phyloP scores from a whole-genome alignment of 2,113 vertebrate species.

The Mustela lutreola region DNA sequence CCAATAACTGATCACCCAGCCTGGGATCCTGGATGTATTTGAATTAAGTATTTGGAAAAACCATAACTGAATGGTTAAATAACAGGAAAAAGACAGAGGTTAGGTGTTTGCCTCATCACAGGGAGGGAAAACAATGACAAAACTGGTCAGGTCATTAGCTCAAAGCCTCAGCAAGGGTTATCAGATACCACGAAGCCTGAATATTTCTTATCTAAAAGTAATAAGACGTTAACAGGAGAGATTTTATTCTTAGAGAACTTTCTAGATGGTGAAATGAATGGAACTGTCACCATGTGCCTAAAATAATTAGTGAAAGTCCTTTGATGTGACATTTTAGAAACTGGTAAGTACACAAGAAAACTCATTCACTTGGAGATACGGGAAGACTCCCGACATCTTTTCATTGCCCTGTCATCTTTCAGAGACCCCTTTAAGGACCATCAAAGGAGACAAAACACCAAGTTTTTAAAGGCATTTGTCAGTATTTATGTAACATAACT shows the following conservation, averaged over 20 bases:
- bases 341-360: neutral
- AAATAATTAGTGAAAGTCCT: neutral
- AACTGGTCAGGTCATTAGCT: rapidly evolving
- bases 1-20: neutral
- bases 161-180: neutral
- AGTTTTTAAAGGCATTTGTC: neutral
- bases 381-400: too few relatives aligned
- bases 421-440: neutral
- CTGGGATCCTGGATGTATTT: rapidly evolving
- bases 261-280: neutral
- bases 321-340: neutral
- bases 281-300: neutral
- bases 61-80: neutral
- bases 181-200: rapidly evolving
- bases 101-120: neutral
- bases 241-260: neutral
- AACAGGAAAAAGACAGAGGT: neutral
- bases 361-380: neutral
- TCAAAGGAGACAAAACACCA: neutral
- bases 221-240: neutral
- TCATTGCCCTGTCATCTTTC: neutral
- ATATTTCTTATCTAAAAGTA: neutral
- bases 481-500: neutral
- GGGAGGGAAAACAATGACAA: neutral
- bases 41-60: neutral